Evolutionary conservation across 2,888 invertebrate genomes (phyloP).

Genomic region (Steromphala cineraria): DNA sequence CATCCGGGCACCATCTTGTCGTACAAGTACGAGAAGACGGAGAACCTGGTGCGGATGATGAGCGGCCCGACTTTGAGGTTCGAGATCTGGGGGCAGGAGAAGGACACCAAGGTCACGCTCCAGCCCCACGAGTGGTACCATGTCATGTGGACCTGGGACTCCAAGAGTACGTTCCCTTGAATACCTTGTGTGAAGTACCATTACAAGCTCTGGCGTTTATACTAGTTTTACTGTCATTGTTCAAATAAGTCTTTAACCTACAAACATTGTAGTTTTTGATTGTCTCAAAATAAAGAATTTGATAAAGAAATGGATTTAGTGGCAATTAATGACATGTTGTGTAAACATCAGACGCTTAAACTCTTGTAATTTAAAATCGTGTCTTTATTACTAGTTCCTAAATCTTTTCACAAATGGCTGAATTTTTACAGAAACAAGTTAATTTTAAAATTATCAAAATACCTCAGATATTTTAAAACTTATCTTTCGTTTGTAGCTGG

Average conservation of each 20-base stretch:
- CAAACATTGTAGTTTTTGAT: too few relatives aligned
- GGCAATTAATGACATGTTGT: too few relatives aligned
- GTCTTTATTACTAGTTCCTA: too few relatives aligned
- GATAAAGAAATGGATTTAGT: too few relatives aligned
- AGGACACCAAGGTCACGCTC: slow-evolving; percentile 54
- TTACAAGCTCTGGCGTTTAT: neutral
- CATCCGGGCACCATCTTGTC: slow-evolving; percentile 65
- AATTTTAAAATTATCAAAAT: too few relatives aligned
- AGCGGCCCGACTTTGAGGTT: slow-evolving; percentile 63
- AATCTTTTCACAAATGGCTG: too few relatives aligned
- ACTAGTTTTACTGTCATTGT: too few relatives aligned
- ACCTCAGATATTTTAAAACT: neutral
- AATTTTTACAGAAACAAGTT: too few relatives aligned
- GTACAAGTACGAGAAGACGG: slow-evolving; percentile 55
- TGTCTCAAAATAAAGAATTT: too few relatives aligned
- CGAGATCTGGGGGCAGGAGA: slow-evolving; percentile 50
- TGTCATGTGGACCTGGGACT: slow-evolving; percentile 69
- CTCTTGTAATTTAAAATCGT: too few relatives aligned
- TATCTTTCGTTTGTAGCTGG: slow-evolving; percentile 44
- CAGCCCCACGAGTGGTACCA: slow-evolving; percentile 64
- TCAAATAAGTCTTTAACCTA: too few relatives aligned
- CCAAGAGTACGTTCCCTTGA: slow-evolving; percentile 46
- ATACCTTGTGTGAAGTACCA: neutral
- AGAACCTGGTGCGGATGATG: slow-evolving; percentile 58
- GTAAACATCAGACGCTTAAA: too few relatives aligned